phyloP scores from a whole-genome alignment of 2,888 invertebrate species.

The Eubasilissa splendida region DNA sequence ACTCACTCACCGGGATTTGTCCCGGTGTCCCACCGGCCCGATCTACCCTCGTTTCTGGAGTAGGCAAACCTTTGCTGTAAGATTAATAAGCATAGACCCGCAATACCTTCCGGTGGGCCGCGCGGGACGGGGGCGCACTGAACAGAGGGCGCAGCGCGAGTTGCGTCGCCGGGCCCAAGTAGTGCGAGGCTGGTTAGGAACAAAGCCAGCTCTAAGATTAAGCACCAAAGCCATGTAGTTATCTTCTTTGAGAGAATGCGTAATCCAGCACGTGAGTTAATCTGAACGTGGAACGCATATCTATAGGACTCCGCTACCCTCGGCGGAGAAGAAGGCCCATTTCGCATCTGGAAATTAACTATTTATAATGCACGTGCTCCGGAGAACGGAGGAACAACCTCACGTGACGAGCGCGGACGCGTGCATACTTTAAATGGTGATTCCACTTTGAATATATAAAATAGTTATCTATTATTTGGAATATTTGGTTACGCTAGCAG shows the following conservation, averaged over 20 bases:
- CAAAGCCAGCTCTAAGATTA: slow-evolving; percentile 54
- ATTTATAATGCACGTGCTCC: slow-evolving; percentile 30
- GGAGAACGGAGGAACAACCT: not conserved
- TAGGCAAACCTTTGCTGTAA: not conserved
- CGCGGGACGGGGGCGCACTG: not conserved
- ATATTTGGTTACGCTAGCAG: too few relatives aligned
- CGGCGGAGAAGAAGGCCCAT: slow-evolving; percentile 1
- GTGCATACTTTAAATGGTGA: not conserved
- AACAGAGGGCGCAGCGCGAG: slow-evolving; percentile 8
- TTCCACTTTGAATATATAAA: not conserved
- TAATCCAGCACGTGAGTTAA: slow-evolving; percentile 57
- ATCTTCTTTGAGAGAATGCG: slow-evolving; percentile 58
- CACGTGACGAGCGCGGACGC: slow-evolving; percentile 7
- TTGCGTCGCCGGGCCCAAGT: slow-evolving; percentile 8
- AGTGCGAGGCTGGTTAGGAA: slow-evolving; percentile 26
- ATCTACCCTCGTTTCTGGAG: not conserved
- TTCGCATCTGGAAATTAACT: slow-evolving; percentile 42
- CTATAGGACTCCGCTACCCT: not conserved
- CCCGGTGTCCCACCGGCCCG: too few relatives aligned
- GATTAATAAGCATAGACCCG: slow-evolving; percentile 13
- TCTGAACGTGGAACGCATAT: slow-evolving; percentile 51
- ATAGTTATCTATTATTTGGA: too few relatives aligned
- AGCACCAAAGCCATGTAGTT: slow-evolving; percentile 55
- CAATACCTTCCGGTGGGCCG: not conserved
- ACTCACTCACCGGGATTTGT: too few relatives aligned